Evolutionary conservation across 92 coral and sea anemone genomes (phyloP), one percentile per base, ranked within the genome.

Genomic region (Palythoa caribaeorum): DNA sequence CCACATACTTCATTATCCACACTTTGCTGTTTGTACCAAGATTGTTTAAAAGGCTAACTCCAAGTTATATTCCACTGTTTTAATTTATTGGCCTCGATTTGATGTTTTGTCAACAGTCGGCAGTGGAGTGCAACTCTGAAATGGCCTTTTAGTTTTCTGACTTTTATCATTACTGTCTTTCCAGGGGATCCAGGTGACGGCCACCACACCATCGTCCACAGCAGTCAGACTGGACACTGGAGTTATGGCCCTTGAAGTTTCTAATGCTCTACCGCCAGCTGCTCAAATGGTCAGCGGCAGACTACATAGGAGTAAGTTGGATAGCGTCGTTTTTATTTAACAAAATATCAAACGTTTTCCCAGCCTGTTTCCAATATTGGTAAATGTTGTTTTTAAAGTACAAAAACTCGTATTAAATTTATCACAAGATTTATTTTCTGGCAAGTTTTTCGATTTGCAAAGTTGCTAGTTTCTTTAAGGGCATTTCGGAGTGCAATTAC

Each of bases 201-300:
- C 99, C 8, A 97, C 98, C 20, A 97, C 99, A 1, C 99, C 99
- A 9, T 96, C 99, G 11, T 90, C 99, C 7, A 97, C 99, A 2
- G 99, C 99, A 1, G 97, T 97, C 14, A 94, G 99, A 75, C 92
- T 97, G 84, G 99, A 97, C 38, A 95, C 99, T 9, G 99, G 98
- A 19, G 97, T 90, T n/a, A 87, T 97, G 51, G 90, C 98, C 47
- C 93, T 97, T 11, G 98, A 94, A 72, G 94, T 95, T 84, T 97
- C 99, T 19, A 97, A 95, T 86, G 93, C 92, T 1, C 88, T 94
- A 20, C 99, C 99, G 16, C 88, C 93, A 13, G 62, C 94, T 16
- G 66, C 69, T 63, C 70, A 59, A 38, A 76, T 85, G 70, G 17
- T 81, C 28, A 89, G 90, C 11, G 98, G 96, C 11, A 89, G 86